A percentile compares a stretch with the other conserved stretches of the same genome.
Evolutionary conservation across 2,888 invertebrate genomes (phyloP).

Genomic region (Branchipolynoe longqiensis): DNA sequence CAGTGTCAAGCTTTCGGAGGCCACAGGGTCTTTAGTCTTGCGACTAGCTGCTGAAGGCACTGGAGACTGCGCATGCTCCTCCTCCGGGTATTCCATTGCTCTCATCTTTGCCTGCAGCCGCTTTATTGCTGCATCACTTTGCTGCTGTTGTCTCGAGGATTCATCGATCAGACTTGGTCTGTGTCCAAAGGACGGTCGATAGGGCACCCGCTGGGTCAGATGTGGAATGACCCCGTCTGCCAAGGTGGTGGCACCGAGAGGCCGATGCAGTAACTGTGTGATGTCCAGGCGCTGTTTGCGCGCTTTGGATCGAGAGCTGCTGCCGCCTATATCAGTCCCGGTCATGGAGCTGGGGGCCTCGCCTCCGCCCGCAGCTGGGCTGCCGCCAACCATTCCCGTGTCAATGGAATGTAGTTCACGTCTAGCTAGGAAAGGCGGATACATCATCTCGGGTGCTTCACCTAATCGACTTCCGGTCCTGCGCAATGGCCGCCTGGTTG

Average conservation of each 20-base stretch:
- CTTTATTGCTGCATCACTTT: not conserved
- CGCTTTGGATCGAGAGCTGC: slow-evolving; percentile 41
- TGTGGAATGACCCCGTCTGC: not conserved
- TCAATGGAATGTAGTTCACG: slow-evolving; percentile 51
- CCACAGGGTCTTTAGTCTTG: not conserved
- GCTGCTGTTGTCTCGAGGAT: not conserved
- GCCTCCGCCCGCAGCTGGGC: not conserved
- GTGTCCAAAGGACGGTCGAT: slow-evolving; percentile 21
- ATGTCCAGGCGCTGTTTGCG: slow-evolving; percentile 54
- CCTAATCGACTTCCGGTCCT: slow-evolving; percentile 11
- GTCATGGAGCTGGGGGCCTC: not conserved
- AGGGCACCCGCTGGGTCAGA: not conserved
- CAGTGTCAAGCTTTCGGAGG: not conserved
- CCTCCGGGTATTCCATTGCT: slow-evolving; percentile 27
- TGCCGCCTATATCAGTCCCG: slow-evolving; percentile 5
- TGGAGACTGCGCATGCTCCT: not conserved
- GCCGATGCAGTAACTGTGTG: slow-evolving; percentile 50
- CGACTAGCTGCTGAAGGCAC: not conserved
- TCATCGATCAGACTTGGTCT: slow-evolving; percentile 4
- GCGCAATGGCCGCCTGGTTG: slow-evolving; percentile 1
- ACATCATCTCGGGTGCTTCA: not conserved
- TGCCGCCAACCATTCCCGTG: slow-evolving; percentile 39
- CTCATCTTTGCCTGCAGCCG: slow-evolving; percentile 44
- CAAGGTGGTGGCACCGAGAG: not conserved
- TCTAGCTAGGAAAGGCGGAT: slow-evolving; percentile 33